These are phyloP conservation scores for Gobius niger DNA, from an alignment of 2,113 vertebrate species.

Conservation along the genomic window DNA sequence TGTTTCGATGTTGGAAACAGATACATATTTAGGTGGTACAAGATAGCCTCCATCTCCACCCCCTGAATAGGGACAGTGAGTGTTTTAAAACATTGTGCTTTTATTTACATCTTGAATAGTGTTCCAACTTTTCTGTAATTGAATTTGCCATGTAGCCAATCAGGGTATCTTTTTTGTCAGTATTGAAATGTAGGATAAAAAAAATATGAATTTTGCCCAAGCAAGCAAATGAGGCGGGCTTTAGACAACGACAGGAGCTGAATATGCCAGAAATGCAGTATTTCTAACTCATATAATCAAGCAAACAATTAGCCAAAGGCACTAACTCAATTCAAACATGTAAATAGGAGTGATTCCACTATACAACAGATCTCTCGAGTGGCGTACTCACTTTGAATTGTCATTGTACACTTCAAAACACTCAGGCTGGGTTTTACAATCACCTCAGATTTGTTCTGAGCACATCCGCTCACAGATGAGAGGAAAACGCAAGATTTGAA, in stretches of 20 bases:
- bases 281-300: background rate
- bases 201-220: background rate
- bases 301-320: constrained; percentile 1
- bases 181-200: background rate
- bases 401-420: background rate
- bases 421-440: constrained; percentile 27
- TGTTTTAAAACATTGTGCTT: background rate
- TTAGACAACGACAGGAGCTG: background rate
- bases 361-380: too few relatives aligned
- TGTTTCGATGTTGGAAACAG: background rate
- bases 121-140: background rate
- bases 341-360: background rate
- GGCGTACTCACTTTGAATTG: background rate
- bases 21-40: background rate
- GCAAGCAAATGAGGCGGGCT: background rate
- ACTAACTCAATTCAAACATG: constrained; percentile 1
- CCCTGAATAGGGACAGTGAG: background rate
- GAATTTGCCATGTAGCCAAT: background rate
- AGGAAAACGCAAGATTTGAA: constrained; percentile 12
- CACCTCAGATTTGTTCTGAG: constrained; percentile 23
- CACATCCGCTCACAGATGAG: constrained; percentile 29
- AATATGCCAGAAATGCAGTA: background rate
- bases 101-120: background rate
- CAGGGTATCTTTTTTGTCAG: background rate
- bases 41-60: background rate